A percentile compares a stretch with the other conserved stretches of the same genome.
phyloP scores from a whole-genome alignment of 2,888 invertebrate genomes.

The Hemaris fuciformis region DNA sequence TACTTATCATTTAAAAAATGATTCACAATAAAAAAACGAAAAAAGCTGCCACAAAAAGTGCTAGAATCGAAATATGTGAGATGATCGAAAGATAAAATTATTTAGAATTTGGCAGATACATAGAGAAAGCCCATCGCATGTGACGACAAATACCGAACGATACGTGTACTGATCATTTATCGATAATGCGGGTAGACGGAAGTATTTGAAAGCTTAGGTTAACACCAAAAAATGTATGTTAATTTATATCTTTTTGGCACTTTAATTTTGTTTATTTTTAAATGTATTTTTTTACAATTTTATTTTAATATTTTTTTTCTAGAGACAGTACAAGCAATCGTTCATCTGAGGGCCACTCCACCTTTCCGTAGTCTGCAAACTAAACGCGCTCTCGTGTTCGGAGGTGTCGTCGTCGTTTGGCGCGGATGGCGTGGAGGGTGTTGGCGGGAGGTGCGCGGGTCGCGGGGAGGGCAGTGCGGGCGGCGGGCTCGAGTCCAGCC shows the following conservation, averaged over 20 bases:
- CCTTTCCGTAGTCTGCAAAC: constrained; percentile 73
- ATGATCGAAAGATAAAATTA: constrained; percentile 29
- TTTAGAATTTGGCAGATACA: constrained; percentile 43
- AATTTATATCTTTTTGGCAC: too few relatives aligned
- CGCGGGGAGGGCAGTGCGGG: too few relatives aligned
- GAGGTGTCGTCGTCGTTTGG: constrained; percentile 59
- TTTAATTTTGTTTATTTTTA: background rate
- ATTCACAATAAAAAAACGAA: constrained; percentile 23
- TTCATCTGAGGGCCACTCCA: constrained; percentile 40
- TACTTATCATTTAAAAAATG: background rate
- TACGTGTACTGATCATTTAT: constrained; percentile 44
- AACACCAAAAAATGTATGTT: too few relatives aligned
- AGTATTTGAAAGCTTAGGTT: too few relatives aligned
- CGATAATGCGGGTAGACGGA: too few relatives aligned
- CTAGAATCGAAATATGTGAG: constrained; percentile 30
- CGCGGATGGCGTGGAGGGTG: constrained; percentile 20
- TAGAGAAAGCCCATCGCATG: constrained; percentile 58
- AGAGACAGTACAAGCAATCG: constrained; percentile 25
- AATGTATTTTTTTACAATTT: background rate
- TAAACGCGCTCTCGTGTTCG: constrained; percentile 79
- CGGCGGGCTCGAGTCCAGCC: constrained; percentile 81
- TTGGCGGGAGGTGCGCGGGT: constrained; percentile 30
- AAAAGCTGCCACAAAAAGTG: constrained; percentile 47
- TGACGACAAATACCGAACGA: constrained; percentile 50
- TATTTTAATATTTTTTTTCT: background rate